Conservation (phyloP, 1,140 invertebrate species). For the Idris sp. region DNA sequence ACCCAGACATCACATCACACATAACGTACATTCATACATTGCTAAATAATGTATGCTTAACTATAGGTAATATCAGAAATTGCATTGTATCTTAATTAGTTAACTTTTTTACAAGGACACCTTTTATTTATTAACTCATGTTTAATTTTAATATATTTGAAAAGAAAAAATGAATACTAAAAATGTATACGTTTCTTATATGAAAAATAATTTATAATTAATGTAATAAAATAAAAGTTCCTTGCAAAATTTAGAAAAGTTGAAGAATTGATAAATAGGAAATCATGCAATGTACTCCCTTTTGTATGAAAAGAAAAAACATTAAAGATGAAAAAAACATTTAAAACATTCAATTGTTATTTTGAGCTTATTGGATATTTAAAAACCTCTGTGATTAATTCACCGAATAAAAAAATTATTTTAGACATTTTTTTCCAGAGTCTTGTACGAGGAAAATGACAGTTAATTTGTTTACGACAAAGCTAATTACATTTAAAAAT, state of each 20-base stretch:
- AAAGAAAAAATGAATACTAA: too few relatives aligned
- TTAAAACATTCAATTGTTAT: too few relatives aligned
- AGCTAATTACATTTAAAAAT: too few relatives aligned
- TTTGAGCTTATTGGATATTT: too few relatives aligned
- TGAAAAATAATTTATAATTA: too few relatives aligned
- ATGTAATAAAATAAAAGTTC: too few relatives aligned
- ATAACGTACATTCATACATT: conserved; percentile 75
- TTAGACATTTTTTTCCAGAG: too few relatives aligned
- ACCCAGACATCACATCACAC: conserved; percentile 76
- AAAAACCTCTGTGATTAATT: too few relatives aligned
- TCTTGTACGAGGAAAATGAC: too few relatives aligned
- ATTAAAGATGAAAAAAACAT: conserved; percentile 26
- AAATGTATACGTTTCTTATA: too few relatives aligned
- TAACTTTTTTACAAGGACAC: not conserved
- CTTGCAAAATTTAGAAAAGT: too few relatives aligned
- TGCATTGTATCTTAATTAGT: conserved; percentile 3
- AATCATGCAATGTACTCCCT: conserved; percentile 28
- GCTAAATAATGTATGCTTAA: conserved; percentile 46
- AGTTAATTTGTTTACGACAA: conserved; percentile 2
- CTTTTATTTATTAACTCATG: not conserved
- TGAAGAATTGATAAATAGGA: conserved; percentile 3
- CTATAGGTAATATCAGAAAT: conserved; percentile 7
- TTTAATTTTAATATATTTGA: not conserved
- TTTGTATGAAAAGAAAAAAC: conserved; percentile 9
- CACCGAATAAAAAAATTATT: too few relatives aligned